Percentiles rank a stretch among this genome's conserved stretches.
Evolutionary conservation across 2,888 invertebrate species (phyloP).

Genomic region (Zeuzera pyrina): DNA sequence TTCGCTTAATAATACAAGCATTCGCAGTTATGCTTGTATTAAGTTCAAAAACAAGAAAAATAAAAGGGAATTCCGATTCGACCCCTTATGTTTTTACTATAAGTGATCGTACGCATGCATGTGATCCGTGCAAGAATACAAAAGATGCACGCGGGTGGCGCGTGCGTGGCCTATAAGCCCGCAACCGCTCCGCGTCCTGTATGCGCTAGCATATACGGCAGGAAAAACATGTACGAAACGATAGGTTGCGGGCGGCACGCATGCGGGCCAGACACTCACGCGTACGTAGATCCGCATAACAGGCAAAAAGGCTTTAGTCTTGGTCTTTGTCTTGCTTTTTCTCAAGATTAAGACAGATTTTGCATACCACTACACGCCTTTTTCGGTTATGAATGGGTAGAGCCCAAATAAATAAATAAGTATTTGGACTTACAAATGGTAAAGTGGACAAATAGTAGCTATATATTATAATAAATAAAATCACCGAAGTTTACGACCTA

Average conservation of each 20-base stretch:
- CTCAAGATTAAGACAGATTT: too few relatives aligned
- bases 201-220: neutral
- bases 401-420: too few relatives aligned
- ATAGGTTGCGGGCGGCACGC: neutral
- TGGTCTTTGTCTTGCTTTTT: too few relatives aligned
- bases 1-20: too few relatives aligned
- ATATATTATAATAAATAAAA: too few relatives aligned
- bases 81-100: neutral
- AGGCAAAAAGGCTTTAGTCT: neutral
- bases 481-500: too few relatives aligned
- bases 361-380: too few relatives aligned
- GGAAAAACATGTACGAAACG: neutral
- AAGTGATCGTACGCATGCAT: neutral
- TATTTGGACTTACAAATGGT: too few relatives aligned
- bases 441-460: too few relatives aligned
- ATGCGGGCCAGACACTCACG: neutral
- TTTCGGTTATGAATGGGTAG: too few relatives aligned
- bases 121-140: neutral
- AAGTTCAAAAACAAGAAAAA: conserved; percentile 2
- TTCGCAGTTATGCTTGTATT: conserved; percentile 2
- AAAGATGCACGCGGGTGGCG: neutral
- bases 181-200: neutral
- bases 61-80: conserved; percentile 1
- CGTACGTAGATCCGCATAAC: neutral
- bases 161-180: neutral